Evolutionary conservation across 2,888 invertebrate species (phyloP).

Genomic region (Vanessa cardui): DNA sequence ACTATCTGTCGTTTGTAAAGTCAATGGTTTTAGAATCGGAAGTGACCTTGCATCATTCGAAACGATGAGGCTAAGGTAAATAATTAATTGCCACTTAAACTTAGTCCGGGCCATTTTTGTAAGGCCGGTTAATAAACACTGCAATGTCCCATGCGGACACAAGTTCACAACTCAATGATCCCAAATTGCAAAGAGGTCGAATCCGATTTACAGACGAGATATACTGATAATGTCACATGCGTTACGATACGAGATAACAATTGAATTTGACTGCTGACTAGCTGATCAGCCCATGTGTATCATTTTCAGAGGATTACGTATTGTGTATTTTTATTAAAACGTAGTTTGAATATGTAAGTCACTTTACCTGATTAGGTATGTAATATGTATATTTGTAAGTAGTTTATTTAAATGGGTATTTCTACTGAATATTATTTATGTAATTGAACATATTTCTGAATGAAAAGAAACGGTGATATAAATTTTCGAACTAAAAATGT

Average conservation of each 20-base stretch:
- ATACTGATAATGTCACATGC: slow-evolving; percentile 51
- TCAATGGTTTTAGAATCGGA: slow-evolving; percentile 47
- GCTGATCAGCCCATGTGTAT: neutral
- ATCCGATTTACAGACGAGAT: slow-evolving; percentile 25
- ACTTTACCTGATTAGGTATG: too few relatives aligned
- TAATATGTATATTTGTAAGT: too few relatives aligned
- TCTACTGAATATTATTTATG: too few relatives aligned
- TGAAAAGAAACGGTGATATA: too few relatives aligned
- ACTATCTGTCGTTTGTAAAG: slow-evolving; percentile 35
- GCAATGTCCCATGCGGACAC: slow-evolving; percentile 50
- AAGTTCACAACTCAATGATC: slow-evolving; percentile 45
- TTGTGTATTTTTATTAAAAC: neutral
- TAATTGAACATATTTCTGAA: too few relatives aligned
- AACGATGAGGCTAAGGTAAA: slow-evolving; percentile 49
- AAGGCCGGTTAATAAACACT: slow-evolving; percentile 46
- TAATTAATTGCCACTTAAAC: slow-evolving; percentile 56
- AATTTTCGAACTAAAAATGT: too few relatives aligned
- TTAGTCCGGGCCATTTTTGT: slow-evolving; percentile 62
- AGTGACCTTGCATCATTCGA: slow-evolving; percentile 54
- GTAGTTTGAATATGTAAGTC: too few relatives aligned
- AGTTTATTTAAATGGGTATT: too few relatives aligned
- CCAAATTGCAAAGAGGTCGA: slow-evolving; percentile 48
- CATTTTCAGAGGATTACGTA: slow-evolving; percentile 8
- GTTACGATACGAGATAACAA: slow-evolving; percentile 37
- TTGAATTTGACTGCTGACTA: slow-evolving; percentile 8